Percentiles rank a stretch among this genome's conserved stretches.
Evolutionary conservation across 1,140 invertebrate genomes (phyloP).

Genomic region (Sminthurinus signatus): DNA sequence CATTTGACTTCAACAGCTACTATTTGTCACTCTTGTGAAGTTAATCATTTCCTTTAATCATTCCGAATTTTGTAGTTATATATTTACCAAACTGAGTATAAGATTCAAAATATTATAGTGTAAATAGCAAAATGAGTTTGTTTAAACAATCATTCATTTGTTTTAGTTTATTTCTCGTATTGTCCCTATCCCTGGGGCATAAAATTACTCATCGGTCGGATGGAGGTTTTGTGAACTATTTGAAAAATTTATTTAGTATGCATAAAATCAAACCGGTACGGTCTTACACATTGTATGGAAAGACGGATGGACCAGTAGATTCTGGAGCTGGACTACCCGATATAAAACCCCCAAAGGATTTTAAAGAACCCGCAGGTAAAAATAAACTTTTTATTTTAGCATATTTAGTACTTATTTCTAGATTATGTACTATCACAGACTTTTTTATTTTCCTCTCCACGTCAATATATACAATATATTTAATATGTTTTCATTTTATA

Average conservation of each 20-base stretch:
- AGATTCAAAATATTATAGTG: no score
- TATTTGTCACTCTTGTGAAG: no score
- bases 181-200: no score
- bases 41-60: no score
- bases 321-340: not conserved
- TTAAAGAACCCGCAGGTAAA: not conserved
- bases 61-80: no score
- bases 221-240: not conserved
- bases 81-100: no score
- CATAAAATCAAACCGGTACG: not conserved
- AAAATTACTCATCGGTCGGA: no score
- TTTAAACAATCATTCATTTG: no score
- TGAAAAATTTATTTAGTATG: not conserved
- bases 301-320: not conserved
- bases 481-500: not conserved
- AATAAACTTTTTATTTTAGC: not conserved
- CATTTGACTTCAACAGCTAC: no score
- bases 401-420: not conserved
- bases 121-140: no score
- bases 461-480: not conserved
- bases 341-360: not conserved
- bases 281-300: slow-evolving; percentile 1
- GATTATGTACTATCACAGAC: not conserved
- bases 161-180: no score
- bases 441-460: no score